A percentile compares a stretch with the other conserved stretches of the same genome.
phyloP scores from a whole-genome alignment of 2,888 invertebrate genomes.

The Lasioglossum zephyrum region DNA sequence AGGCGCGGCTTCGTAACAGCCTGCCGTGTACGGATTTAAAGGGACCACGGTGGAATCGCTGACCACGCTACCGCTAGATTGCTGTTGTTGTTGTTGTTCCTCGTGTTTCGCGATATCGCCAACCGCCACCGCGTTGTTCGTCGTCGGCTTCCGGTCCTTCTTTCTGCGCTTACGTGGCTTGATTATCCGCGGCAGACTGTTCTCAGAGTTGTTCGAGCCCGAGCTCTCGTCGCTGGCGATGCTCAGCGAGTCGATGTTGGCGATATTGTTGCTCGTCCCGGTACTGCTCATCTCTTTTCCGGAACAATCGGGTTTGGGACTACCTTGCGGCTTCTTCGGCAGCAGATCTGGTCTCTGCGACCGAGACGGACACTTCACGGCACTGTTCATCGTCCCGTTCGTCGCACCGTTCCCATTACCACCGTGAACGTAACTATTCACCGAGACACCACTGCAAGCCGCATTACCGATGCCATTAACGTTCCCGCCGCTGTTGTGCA shows the following conservation, averaged over 20 bases:
- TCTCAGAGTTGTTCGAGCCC: slow-evolving; percentile 88
- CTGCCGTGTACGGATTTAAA: slow-evolving; percentile 84
- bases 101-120: slow-evolving; percentile 69
- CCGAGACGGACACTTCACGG: slow-evolving; percentile 63
- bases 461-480: slow-evolving; percentile 44
- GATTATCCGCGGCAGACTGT: slow-evolving; percentile 93
- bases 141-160: slow-evolving; percentile 92
- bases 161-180: slow-evolving; percentile 95
- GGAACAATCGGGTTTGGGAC: slow-evolving; percentile 83
- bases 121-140: slow-evolving; percentile 54
- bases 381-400: slow-evolving; percentile 47
- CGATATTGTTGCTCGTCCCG: slow-evolving; percentile 80
- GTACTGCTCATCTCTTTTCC: slow-evolving; percentile 50
- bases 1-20: slow-evolving; percentile 76
- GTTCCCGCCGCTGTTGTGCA: slow-evolving; percentile 65
- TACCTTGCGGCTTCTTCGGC: slow-evolving; percentile 69
- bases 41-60: slow-evolving; percentile 79
- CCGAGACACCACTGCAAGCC: slow-evolving; percentile 33
- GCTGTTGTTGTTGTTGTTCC: slow-evolving; percentile 59
- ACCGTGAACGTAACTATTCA: slow-evolving; percentile 56
- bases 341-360: slow-evolving; percentile 53
- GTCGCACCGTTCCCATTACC: slow-evolving; percentile 55
- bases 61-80: slow-evolving; percentile 33
- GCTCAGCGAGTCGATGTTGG: slow-evolving; percentile 89
- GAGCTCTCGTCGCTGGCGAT: slow-evolving; percentile 92